Evolutionary conservation across 1,140 invertebrate species (phyloP).

Genomic region (Drosophila oshimai): DNA sequence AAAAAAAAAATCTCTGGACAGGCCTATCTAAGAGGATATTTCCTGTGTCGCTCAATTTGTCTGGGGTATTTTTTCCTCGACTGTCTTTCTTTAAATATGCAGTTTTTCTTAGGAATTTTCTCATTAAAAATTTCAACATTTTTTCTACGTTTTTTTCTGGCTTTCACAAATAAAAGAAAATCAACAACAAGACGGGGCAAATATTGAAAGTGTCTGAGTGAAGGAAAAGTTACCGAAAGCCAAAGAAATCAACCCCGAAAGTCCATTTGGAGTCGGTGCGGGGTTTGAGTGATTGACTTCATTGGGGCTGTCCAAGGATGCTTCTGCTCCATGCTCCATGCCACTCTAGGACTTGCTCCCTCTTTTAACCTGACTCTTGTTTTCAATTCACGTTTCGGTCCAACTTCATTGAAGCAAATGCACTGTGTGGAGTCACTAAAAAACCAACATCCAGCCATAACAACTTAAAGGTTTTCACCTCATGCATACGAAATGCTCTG

Average conservation of each 20-base stretch:
- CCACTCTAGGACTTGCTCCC: background rate
- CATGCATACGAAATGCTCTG: constrained; percentile 61
- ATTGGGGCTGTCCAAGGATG: constrained; percentile 23
- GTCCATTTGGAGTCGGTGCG: constrained; percentile 24
- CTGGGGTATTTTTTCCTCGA: constrained; percentile 1
- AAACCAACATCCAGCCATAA: constrained; percentile 28
- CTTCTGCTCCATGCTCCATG: background rate
- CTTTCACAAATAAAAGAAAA: constrained; percentile 53
- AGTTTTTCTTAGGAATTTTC: constrained; percentile 78
- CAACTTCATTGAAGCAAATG: constrained; percentile 71
- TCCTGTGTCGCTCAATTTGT: constrained; percentile 54
- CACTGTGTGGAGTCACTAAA: constrained; percentile 53
- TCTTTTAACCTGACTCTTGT: background rate
- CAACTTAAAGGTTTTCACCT: constrained; percentile 71
- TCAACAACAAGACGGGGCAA: constrained; percentile 56
- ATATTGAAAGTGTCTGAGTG: constrained; percentile 76
- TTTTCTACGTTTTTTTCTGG: constrained; percentile 19
- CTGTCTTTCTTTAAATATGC: constrained; percentile 71
- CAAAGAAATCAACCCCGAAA: constrained; percentile 52
- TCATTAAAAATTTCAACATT: constrained; percentile 67
- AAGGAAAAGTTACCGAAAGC: constrained; percentile 50
- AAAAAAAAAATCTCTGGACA: constrained; percentile 22
- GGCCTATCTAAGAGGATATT: constrained; percentile 46
- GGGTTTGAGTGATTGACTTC: constrained; percentile 76
- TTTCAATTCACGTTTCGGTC: constrained; percentile 51